Base-by-base conservation (phyloP, 1,140 invertebrate genomes). In the Antheraea pernyi region DNA sequence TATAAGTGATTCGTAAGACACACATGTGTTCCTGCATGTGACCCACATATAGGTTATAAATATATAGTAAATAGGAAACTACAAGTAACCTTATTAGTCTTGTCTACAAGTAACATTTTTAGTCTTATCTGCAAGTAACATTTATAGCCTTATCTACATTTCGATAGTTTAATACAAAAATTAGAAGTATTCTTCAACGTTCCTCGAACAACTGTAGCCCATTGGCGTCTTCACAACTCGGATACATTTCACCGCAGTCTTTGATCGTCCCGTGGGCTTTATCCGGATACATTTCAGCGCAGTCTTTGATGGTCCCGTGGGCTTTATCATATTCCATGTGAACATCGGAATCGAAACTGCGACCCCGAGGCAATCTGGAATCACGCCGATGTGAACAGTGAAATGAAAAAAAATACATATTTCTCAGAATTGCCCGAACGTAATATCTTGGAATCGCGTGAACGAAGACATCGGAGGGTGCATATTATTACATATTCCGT, bases 331-430 rank as follows among this genome's bases (percentile, higher is more conserved):
- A 75, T n/a, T 65, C 46, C 48, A 70, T 75, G 58, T 75, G 68
- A 64, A 60, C 30, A 42, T 68, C 36, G 13, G 65, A 67, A 60
- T 63, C 37, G n/a, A 64, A 68, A 18, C 59, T 61, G 4, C 42
- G 70, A 30, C 66, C 70, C 58, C 63, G 39, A 16, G 74, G 74
- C 62, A 75, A 70, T 68, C 74, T 75, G 68, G 67, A 75, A 75
- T 69, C 58, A 74, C 66, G 16, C 42, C 7, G 9, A 42, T 65
- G 46, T 11, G 46, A 48, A 48, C 46, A 48, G 46, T 11, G 46
- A 10, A 48, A 48, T 7, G 46, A 13, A 13, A 48, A 48, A 48
- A 48, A 10, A 48, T n/a, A n/a, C 37, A 9, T 48, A 48, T 48
- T 11, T 48, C 46, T 48, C 3, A 3, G 46, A 48, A 48, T 48